Evolutionary conservation across 2,113 vertebrate species (phyloP).

Genomic region (Excalfactoria chinensis): DNA sequence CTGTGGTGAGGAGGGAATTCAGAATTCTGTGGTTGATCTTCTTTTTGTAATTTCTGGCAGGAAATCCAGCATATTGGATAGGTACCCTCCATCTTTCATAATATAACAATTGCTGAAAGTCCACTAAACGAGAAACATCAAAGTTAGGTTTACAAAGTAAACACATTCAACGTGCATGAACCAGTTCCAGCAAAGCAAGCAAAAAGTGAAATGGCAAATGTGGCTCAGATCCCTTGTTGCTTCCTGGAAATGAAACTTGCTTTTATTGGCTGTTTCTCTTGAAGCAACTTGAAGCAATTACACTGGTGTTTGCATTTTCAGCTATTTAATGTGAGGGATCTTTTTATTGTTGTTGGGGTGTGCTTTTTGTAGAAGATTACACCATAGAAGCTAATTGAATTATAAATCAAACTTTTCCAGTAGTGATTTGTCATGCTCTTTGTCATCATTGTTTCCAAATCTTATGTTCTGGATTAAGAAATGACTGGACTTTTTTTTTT

Average conservation of each 20-base stretch:
- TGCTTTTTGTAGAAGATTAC: background rate
- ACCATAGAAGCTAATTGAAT: background rate
- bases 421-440: background rate
- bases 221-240: background rate
- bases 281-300: background rate
- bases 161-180: background rate
- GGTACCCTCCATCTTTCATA: slow-evolving; percentile 40
- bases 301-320: background rate
- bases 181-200: slow-evolving; percentile 34
- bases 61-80: background rate
- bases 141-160: slow-evolving; percentile 52
- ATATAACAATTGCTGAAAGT: slow-evolving; percentile 37
- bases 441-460: background rate
- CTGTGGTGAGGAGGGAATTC: slow-evolving; percentile 30
- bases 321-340: background rate
- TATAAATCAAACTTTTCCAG: background rate
- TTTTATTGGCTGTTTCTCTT: slow-evolving; percentile 23
- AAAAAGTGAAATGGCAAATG: slow-evolving; percentile 22
- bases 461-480: background rate
- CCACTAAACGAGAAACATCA: slow-evolving; percentile 28
- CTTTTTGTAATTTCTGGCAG: slow-evolving; percentile 41
- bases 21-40: slow-evolving; percentile 18
- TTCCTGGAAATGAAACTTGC: slow-evolving; percentile 44
- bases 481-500: background rate
- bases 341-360: background rate